phyloP scores from a whole-genome alignment of 2,888 invertebrate genomes.

The Rhaphigaster nebulosa region DNA sequence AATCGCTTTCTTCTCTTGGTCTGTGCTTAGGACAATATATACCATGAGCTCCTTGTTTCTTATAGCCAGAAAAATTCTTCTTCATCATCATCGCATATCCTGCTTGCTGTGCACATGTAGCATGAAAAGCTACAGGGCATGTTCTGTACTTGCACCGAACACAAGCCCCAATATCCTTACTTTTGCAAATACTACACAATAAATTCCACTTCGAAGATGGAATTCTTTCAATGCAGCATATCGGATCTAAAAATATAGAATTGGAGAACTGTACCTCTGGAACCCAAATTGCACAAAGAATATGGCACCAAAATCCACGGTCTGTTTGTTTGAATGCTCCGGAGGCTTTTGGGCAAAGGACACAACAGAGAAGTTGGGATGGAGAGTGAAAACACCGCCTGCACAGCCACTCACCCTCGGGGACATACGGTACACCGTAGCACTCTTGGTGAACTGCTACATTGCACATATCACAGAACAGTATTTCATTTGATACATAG shows the following conservation, averaged over 20 bases:
- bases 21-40: constrained; percentile 97
- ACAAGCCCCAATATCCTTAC: constrained; percentile 92
- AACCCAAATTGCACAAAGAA: constrained; percentile 98
- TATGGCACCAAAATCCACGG: constrained; percentile 95
- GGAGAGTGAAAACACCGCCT: constrained; percentile 96
- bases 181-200: constrained; percentile 97
- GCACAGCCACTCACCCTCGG: constrained; percentile 98
- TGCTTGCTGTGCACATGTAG: constrained; percentile 98
- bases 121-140: constrained; percentile 98
- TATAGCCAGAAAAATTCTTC: constrained; percentile 76
- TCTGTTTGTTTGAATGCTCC: constrained; percentile 99
- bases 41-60: constrained; percentile 85
- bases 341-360: constrained; percentile 95
- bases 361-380: constrained; percentile 94
- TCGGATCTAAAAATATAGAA: constrained; percentile 95
- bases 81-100: constrained; percentile 97
- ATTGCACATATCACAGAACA: constrained; percentile 99
- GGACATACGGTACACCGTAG: constrained; percentile 97
- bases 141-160: constrained; percentile 97
- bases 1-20: constrained; percentile 74
- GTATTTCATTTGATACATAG: constrained; percentile 97
- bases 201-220: constrained; percentile 95
- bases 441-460: constrained; percentile 99
- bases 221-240: constrained; percentile 96
- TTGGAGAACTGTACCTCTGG: constrained; percentile 98